These are phyloP conservation scores for Microcebus tavaratra DNA, from an alignment of 2,113 vertebrate genomes.

Conservation along the genomic window DNA sequence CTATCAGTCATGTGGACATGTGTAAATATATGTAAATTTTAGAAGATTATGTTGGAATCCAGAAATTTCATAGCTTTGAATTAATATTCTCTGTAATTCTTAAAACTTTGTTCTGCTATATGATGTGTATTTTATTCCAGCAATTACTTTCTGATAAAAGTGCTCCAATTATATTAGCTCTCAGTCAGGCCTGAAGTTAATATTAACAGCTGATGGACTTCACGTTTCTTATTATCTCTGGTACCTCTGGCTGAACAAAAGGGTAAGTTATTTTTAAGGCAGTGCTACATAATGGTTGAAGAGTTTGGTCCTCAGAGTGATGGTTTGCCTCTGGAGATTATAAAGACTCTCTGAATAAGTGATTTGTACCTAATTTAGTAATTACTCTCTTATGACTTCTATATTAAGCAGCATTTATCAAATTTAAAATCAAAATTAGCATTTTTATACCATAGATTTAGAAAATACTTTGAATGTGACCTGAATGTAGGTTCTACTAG, in stretches of 20 bases:
- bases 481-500: background rate
- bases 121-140: constrained; percentile 19
- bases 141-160: background rate
- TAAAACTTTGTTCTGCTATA: background rate
- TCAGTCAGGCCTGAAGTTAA: background rate
- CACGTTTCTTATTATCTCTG: background rate
- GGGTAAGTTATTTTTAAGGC: background rate
- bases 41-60: background rate
- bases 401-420: background rate
- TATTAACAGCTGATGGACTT: background rate
- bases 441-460: constrained; percentile 14
- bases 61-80: background rate
- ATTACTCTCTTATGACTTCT: background rate
- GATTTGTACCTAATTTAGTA: background rate
- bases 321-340: background rate
- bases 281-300: background rate
- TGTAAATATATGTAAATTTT: background rate
- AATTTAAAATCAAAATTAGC: constrained; percentile 34
- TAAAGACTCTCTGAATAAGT: constrained; percentile 1
- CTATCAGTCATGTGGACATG: background rate
- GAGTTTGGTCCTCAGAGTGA: background rate
- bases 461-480: constrained; percentile 18
- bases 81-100: constrained; percentile 39
- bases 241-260: background rate
- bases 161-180: constrained; percentile 10